Conservation (phyloP, 2,888 invertebrate genomes). For the Limnephilus rhombicus region DNA sequence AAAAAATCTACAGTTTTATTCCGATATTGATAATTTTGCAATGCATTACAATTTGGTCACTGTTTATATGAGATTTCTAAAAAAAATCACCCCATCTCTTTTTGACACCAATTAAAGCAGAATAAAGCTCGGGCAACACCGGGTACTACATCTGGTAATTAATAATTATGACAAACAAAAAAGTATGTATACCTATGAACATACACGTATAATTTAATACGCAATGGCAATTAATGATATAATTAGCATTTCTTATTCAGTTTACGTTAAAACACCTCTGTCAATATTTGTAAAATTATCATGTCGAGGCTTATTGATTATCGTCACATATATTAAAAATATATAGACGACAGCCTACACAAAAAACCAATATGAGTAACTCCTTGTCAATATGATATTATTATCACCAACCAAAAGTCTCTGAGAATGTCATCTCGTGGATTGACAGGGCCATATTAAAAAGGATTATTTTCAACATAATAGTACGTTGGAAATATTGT, state of each 20-base stretch:
- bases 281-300: not conserved
- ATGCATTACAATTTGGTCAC: too few species aligned
- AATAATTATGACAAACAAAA: too few species aligned
- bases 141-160: too few species aligned
- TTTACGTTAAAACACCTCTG: not conserved
- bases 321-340: not conserved
- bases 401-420: not conserved
- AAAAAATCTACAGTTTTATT: too few species aligned
- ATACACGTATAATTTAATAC: not conserved
- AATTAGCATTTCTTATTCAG: not conserved
- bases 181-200: too few species aligned
- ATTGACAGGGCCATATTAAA: constrained; percentile 2
- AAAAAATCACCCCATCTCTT: too few species aligned
- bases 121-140: too few species aligned
- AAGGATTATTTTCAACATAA: not conserved
- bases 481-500: not conserved
- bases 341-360: not conserved
- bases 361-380: not conserved
- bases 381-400: not conserved
- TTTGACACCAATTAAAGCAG: too few species aligned
- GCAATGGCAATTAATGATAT: not conserved
- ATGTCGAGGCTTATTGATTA: not conserved
- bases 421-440: not conserved
- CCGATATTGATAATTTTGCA: too few species aligned
- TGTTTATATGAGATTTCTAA: too few species aligned